Evolutionary conservation across 2,113 vertebrate genomes (phyloP).

Genomic region (Corydoras maculifer): DNA sequence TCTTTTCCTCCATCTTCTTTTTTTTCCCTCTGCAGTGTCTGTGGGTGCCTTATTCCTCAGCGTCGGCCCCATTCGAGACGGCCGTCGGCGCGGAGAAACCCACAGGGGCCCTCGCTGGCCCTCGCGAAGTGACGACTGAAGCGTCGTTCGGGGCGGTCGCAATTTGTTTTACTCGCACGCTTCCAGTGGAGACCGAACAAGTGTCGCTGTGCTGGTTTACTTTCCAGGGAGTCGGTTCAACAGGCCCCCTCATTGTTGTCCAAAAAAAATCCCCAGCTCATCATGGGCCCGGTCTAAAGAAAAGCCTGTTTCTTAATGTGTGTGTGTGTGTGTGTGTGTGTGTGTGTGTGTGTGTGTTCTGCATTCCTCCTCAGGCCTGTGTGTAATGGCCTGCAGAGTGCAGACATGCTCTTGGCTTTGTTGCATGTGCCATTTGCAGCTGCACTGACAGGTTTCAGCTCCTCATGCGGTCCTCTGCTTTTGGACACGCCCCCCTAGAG

Average conservation of each 20-base stretch:
- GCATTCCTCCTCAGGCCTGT: constrained; percentile 42
- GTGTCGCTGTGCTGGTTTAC: constrained; percentile 40
- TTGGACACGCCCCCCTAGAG: no score
- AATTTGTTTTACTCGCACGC: constrained; percentile 62
- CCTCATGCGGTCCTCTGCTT: no score
- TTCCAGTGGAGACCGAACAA: constrained; percentile 57
- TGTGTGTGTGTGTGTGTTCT: constrained; percentile 26
- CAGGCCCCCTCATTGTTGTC: constrained; percentile 63
- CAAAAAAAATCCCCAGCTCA: constrained; percentile 48
- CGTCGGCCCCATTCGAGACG: no score
- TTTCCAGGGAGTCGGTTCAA: constrained; percentile 55
- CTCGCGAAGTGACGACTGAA: constrained; percentile 14
- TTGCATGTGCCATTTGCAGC: constrained; percentile 35
- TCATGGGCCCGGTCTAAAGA: constrained; percentile 48
- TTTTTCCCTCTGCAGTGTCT: no score
- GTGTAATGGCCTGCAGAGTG: constrained; percentile 46
- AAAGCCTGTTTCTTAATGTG: constrained; percentile 36
- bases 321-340: constrained; percentile 29
- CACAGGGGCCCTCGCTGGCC: neutral
- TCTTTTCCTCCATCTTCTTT: no score
- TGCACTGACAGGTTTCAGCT: constrained; percentile 37
- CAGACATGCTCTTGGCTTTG: constrained; percentile 50
- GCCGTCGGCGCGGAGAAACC: neutral
- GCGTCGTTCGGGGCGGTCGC: constrained; percentile 47
- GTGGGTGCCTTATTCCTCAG: no score